Evolutionary conservation across 53 echinoderm and acorn worm species (phyloP).

Genomic region (Holothuria scabra): DNA sequence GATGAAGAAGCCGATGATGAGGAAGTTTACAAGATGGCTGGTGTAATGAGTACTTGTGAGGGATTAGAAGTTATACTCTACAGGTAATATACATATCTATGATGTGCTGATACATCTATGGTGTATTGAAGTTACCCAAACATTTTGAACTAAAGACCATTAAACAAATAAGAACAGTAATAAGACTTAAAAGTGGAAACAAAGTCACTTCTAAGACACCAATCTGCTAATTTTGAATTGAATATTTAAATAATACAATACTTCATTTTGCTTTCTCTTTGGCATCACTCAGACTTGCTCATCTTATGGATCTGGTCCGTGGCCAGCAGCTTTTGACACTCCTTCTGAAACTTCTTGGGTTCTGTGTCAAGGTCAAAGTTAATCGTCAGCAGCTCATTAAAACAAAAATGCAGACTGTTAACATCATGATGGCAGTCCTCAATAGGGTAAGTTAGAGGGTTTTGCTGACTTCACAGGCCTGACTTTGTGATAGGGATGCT

Average conservation of each 20-base stretch:
- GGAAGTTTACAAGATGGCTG: slow-evolving; percentile 97
- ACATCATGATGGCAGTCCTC: slow-evolving; percentile 95
- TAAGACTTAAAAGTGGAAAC: no score
- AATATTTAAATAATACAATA: no score
- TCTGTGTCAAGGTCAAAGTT: slow-evolving; percentile 90
- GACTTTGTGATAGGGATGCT: slow-evolving; percentile 50
- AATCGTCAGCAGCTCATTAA: slow-evolving; percentile 90
- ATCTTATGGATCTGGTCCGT: slow-evolving; percentile 87
- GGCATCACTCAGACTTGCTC: slow-evolving; percentile 68
- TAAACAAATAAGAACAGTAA: no score
- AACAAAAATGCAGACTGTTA: slow-evolving; percentile 89
- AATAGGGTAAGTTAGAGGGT: slow-evolving; percentile 69
- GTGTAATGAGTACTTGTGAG: slow-evolving; percentile 94
- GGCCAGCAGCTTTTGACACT: slow-evolving; percentile 91
- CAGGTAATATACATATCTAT: slow-evolving; percentile 65
- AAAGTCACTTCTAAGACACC: no score
- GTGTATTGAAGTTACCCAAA: no score
- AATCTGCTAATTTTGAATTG: no score
- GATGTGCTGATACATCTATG: no score
- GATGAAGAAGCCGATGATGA: slow-evolving; percentile 98
- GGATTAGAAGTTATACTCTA: slow-evolving; percentile 93
- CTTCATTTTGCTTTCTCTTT: background rate
- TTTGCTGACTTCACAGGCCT: slow-evolving; percentile 67
- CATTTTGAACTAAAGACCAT: no score
- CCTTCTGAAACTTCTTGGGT: slow-evolving; percentile 85